Conservation (phyloP, 2,888 invertebrate species). For the Cerceris rybyensis region DNA sequence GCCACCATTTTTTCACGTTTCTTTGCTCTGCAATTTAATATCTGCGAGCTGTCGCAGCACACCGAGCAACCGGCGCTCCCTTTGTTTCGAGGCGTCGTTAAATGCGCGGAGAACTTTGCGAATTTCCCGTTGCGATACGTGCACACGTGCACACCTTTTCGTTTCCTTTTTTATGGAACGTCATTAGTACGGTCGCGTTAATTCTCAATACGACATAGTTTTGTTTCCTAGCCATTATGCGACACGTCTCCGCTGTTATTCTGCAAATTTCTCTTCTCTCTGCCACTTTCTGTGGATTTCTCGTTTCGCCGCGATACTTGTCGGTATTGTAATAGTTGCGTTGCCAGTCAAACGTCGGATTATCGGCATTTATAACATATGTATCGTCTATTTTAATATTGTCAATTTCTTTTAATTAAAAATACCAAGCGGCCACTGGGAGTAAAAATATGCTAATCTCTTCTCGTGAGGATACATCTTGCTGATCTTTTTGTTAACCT, state of each 20-base stretch:
- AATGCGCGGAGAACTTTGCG: conserved; percentile 37
- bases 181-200: conserved; percentile 29
- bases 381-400: too few relatives aligned
- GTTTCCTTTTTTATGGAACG: conserved; percentile 6
- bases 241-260: background rate
- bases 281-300: too few relatives aligned
- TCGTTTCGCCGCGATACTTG: too few relatives aligned
- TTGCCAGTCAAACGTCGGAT: too few relatives aligned
- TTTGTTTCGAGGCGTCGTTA: conserved; percentile 52
- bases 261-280: too few relatives aligned
- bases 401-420: too few relatives aligned
- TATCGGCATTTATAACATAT: too few relatives aligned
- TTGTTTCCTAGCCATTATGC: background rate
- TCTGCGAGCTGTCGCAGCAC: conserved; percentile 43
- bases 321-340: too few relatives aligned
- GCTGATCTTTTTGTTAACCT: too few relatives aligned
- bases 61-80: conserved; percentile 17
- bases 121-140: conserved; percentile 36
- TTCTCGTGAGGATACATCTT: too few relatives aligned
- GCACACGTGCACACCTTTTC: background rate
- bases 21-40: conserved; percentile 59
- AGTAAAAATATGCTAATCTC: too few relatives aligned
- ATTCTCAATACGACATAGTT: background rate
- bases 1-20: conserved; percentile 34
- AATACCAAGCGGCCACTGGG: too few relatives aligned